phyloP scores from a whole-genome alignment of 1,140 invertebrate species.

The Episyrphus balteatus region DNA sequence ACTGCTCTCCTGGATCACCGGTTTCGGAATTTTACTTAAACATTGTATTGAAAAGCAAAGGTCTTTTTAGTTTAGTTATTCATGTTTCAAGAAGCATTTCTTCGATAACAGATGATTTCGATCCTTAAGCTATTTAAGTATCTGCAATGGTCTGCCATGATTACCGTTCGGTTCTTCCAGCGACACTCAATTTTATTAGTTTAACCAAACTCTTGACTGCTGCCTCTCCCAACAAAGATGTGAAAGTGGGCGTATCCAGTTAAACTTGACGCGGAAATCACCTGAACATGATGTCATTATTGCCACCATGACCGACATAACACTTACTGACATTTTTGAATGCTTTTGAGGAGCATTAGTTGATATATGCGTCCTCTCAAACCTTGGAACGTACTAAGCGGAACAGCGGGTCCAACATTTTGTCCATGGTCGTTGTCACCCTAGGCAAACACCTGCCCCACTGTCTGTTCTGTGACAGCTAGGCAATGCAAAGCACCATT shows the following conservation, averaged over 20 bases:
- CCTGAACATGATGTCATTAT: constrained; percentile 65
- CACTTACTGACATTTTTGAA: constrained; percentile 76
- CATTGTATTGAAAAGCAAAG: constrained; percentile 42
- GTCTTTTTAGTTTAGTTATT: constrained; percentile 89
- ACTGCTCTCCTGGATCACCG: constrained; percentile 82
- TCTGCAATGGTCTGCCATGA: constrained; percentile 49
- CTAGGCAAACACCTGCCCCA: constrained; percentile 66
- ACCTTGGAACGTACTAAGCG: constrained; percentile 34
- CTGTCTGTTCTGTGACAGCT: constrained; percentile 80
- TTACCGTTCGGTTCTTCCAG: constrained; percentile 57
- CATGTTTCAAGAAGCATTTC: constrained; percentile 88
- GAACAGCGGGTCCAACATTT: constrained; percentile 47
- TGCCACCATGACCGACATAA: constrained; percentile 82
- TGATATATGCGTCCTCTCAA: constrained; percentile 45
- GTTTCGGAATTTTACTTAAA: constrained; percentile 53
- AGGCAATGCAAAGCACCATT: constrained; percentile 90
- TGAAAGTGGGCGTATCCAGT: constrained; percentile 68
- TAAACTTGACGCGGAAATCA: constrained; percentile 29
- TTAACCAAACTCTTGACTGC: constrained; percentile 77
- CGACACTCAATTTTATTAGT: constrained; percentile 72
- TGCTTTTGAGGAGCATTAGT: constrained; percentile 42
- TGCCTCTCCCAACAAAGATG: constrained; percentile 60
- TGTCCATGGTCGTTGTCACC: constrained; percentile 96
- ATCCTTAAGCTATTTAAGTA: constrained; percentile 46
- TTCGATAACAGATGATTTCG: constrained; percentile 51